Base-by-base conservation (phyloP, 1,140 invertebrate species). In the Brachystomella parvula region DNA sequence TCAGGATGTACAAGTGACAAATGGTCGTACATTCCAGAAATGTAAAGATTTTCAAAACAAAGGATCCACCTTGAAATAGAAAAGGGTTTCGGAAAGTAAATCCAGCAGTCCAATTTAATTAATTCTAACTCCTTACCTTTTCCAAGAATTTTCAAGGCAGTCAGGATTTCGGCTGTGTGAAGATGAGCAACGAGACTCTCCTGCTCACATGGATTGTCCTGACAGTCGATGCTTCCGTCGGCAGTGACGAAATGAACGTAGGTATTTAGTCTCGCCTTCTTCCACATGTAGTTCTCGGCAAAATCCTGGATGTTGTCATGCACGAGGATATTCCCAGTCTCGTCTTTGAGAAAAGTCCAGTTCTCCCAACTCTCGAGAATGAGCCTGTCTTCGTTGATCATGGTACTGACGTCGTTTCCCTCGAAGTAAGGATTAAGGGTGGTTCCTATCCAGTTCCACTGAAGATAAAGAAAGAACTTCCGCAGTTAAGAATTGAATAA, bases 391-490 rank as follows among this genome's bases (percentile, higher is more conserved):
- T 96, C 92, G 62, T 82, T 84, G 33, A 96, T 87, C 85, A 92
- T 90, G 60, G 79, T 77, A 12, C 80, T 81, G 0, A 84, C 75
- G 0, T 82, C 80, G 77, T 93, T 94, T 1, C 86, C 89, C 79
- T 96, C 93, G 77, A 94, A 91, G 75, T 94, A 89, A 0, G 94
- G 94, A 82, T 96, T 96, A 24, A 96, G 77, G 0, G 91, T 91
- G 28, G 83, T 89, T 0, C 87, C 92, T 6, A 85, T 68, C 94
- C 94, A 96, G 57, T 85, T 74, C 89, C 90, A 94, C 78, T 87
- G 73, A 63, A 82, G 17, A 29, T 15, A 61, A 53, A 53, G 24
- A 26, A 24, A 53, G n/a, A 53, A 53, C 15, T 53, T 24, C 21
- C 21, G 24, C 24, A n/a, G n/a, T n/a, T n/a, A 77, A 57, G 26